Base-by-base conservation (phyloP, 2,113 vertebrate genomes). In the Zapornia atra region DNA sequence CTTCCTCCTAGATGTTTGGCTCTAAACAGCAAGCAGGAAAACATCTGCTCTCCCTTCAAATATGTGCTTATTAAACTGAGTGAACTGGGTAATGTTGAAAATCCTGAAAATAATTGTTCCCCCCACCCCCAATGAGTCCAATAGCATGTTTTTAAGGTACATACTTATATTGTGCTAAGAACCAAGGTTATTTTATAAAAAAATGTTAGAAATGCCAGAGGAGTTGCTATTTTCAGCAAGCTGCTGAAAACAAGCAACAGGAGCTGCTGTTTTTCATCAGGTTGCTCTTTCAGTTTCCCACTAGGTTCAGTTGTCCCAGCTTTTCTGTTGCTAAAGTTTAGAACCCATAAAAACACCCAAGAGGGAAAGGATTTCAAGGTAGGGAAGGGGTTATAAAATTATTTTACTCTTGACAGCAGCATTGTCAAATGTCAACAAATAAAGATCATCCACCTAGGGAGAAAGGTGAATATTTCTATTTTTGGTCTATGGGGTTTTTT, bases 391-490 rank as follows among this genome's bases (percentile, higher is more conserved):
- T 94, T 96, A 93, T 81, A 94, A 93, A 96, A 86, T 88, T 94
- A 11, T 29, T 96, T 96, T 97, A 93, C 97, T 97, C 73, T 70
- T 96, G 93, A 97, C 92, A 97, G 86, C 94, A 97, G 91, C 56
- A 91, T 61, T 96, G 68, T 86, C 82, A 96, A 97, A 95, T 94
- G 96, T 71, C 94, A 95, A 97, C 91, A 95, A 97, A 93, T 92
- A 97, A 94, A 93, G 90, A 92, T 75, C 93, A 83, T 88, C 78
- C 81, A 60, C 92, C 84, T 95, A 75, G 61, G 77, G 50, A 86
- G 44, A 59, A 92, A 91, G 65, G 51, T 42, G 15, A 89, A 44
- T 38, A 8, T 18, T 83, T 80, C 82, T 59, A 15, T 18, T 86
- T 89, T 88, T 80, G 13, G 56, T n/a, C 80, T 86, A 73, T 29